These are phyloP conservation scores for Pteromalus puparum DNA, from an alignment of 1,140 invertebrate genomes.

Conservation along the genomic window DNA sequence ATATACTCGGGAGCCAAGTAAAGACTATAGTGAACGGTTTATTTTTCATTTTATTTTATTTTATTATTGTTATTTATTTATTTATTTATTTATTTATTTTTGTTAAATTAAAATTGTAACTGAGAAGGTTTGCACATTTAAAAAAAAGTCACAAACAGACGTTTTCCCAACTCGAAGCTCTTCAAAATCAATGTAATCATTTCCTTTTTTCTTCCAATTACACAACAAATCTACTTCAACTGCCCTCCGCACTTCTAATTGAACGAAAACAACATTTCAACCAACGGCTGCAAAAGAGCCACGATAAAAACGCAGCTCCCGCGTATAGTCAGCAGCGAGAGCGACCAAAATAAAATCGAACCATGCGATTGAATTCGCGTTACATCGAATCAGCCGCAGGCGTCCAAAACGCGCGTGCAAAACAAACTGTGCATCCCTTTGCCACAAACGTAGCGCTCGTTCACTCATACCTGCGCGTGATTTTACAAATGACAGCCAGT, in stretches of 20 bases:
- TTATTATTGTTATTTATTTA: no score
- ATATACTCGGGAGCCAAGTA: no score
- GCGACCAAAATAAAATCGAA: background rate
- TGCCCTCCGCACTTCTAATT: background rate
- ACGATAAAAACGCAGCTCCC: background rate
- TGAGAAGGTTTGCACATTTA: no score
- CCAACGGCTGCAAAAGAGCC: background rate
- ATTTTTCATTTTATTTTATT: no score
- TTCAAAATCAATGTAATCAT: background rate
- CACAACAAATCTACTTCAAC: background rate
- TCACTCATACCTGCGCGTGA: background rate
- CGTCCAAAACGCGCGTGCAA: background rate
- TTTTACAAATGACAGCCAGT: conserved; percentile 36
- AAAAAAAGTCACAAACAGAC: background rate
- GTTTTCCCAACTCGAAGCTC: background rate
- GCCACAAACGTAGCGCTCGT: background rate
- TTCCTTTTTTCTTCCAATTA: background rate
- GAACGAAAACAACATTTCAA: conserved; percentile 14
- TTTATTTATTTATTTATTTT: no score
- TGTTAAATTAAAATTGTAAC: no score
- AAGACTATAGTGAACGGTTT: no score
- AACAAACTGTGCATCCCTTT: conserved; percentile 8
- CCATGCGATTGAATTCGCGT: conserved; percentile 34
- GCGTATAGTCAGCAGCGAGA: no score
- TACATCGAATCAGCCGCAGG: conserved; percentile 11